Conservation (phyloP, 2,888 invertebrate species). For the Callimorpha dominula region DNA sequence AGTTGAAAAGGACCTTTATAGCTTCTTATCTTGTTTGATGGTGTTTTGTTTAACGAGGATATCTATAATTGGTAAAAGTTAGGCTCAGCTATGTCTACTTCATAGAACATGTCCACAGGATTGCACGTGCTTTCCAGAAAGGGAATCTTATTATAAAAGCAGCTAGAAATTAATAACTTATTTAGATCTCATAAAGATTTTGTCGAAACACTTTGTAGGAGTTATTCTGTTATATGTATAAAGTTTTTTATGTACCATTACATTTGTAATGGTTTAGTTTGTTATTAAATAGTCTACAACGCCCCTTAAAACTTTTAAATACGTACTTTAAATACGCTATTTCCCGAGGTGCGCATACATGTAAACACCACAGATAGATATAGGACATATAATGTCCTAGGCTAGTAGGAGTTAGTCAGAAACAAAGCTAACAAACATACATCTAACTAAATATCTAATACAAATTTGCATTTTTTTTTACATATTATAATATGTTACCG, state of each 20-base stretch:
- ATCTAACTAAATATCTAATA: neutral
- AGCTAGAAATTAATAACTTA: neutral
- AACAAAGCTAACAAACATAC: neutral
- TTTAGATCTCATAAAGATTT: too few relatives aligned
- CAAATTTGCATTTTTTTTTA: conserved; percentile 11
- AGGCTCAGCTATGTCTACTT: neutral
- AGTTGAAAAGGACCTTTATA: neutral
- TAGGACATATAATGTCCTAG: neutral
- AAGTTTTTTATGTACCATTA: neutral
- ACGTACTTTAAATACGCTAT: too few relatives aligned
- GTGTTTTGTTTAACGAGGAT: neutral
- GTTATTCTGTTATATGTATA: neutral
- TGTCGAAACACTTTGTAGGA: neutral
- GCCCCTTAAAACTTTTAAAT: too few relatives aligned
- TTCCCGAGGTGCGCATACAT: too few relatives aligned
- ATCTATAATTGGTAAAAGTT: neutral
- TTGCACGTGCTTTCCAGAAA: neutral
- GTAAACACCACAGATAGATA: neutral
- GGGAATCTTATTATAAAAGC: neutral
- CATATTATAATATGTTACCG: conserved; percentile 14
- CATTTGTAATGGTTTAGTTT: neutral
- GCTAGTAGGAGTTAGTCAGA: too few relatives aligned
- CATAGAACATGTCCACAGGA: neutral
- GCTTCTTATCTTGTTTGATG: too few relatives aligned
- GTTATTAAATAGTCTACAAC: neutral